Evolutionary conservation across 2,888 invertebrate species (phyloP).

Genomic region (Cataglyphis altisquamis): DNA sequence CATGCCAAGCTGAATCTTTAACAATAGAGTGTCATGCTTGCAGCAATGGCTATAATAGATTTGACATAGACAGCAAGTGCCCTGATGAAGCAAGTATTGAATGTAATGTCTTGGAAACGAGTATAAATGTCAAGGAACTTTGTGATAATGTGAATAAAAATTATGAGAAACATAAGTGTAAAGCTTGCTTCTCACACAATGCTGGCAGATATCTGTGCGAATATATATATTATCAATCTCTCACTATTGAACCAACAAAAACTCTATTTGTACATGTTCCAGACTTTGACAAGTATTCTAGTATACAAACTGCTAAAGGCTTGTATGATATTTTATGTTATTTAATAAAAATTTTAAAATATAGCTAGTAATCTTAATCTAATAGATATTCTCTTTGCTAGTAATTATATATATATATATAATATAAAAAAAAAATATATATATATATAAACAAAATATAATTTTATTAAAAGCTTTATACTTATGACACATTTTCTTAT

Average conservation of each 20-base stretch:
- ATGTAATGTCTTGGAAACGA: slow-evolving; percentile 87
- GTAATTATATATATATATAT: neutral
- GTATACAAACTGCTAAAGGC: slow-evolving; percentile 88
- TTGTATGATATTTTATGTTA: slow-evolving; percentile 86
- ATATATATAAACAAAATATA: slow-evolving; percentile 2
- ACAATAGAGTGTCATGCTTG: slow-evolving; percentile 91
- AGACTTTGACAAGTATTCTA: slow-evolving; percentile 88
- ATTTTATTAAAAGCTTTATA: neutral
- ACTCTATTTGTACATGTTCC: slow-evolving; percentile 94
- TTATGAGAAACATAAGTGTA: slow-evolving; percentile 80
- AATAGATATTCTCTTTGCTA: neutral
- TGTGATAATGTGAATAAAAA: slow-evolving; percentile 87
- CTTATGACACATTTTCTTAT: neutral
- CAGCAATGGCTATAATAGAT: slow-evolving; percentile 88
- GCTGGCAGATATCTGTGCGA: slow-evolving; percentile 94
- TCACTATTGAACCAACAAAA: slow-evolving; percentile 88
- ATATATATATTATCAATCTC: slow-evolving; percentile 93
- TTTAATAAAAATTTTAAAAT: slow-evolving; percentile 65
- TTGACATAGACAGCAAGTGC: slow-evolving; percentile 86
- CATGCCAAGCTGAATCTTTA: slow-evolving; percentile 88
- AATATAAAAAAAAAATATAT: neutral
- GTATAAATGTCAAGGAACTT: slow-evolving; percentile 87
- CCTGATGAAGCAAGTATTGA: slow-evolving; percentile 87
- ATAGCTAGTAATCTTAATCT: neutral
- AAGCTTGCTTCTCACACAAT: slow-evolving; percentile 88